Base-by-base conservation (phyloP, 1,140 invertebrate species). In the Drosophila kurseongensis region DNA sequence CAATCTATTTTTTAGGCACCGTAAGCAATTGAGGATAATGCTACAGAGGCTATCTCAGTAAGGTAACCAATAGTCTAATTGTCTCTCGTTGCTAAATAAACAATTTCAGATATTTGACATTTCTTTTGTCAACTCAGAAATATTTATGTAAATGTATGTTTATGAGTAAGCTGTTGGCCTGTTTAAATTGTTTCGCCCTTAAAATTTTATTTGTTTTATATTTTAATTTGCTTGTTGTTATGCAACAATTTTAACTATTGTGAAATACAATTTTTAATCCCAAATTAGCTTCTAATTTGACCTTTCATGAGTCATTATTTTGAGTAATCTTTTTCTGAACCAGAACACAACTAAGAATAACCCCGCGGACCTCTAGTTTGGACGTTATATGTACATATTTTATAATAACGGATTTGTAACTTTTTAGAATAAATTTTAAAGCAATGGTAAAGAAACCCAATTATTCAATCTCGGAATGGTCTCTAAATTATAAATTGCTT, bases 401-500 rank as follows among this genome's bases (percentile, higher is more conserved):
- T 38, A 38, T 12, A 38, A 38, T 38, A 4, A 12, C 9, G 2
- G 10, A 38, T 10, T 10, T 12, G 36, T 12, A 23, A 13, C 9
- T 16, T 18, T 44, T 47, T 18, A 12, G 9, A 47, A 9, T 1
- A 23, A 47, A 47, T 47, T 27, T 16, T 10, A 23, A 6, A 23
- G 18, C 18, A 5, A 23, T 12, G 1, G 3, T 23, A 45, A 23
- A 12, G 16, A 45, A n/a, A 23, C 23, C 23, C 0, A 47, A 13
- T 2, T 47, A 13, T 48, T 10, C 45, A 29, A 48, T n/a, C 1
- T 48, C 23, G 5, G 18, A 29, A 5, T 8, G 29, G 12, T 27
- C 32, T 52, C 32, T 13, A 9, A 52, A 52, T 51, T 36, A 18
- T 36, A 35, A 36, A 36, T 18, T 36, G 50, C 14, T 42, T 32